Percentiles rank a stretch among this genome's conserved stretches.
These are phyloP conservation scores for Rhinoraja longicauda DNA, from an alignment of 2,797 vertebrate species.

Conservation along the genomic window DNA sequence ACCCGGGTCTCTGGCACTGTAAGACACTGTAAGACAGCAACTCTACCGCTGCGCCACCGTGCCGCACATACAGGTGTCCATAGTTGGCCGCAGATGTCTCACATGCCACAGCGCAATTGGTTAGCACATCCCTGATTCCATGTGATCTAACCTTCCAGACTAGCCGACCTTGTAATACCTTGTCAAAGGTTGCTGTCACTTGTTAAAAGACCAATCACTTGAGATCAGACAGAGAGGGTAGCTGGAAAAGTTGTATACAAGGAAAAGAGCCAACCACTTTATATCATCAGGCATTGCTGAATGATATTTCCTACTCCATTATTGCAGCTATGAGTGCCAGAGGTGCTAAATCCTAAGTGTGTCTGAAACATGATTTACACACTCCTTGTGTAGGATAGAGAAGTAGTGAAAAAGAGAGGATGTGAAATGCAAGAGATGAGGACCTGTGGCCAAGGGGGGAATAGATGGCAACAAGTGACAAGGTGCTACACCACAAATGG, in stretches of 20 bases:
- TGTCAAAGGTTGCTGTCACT: no score
- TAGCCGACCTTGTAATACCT: no score
- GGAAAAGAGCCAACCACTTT: background rate
- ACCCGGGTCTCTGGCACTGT: no score
- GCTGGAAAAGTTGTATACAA: background rate
- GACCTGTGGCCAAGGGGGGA: background rate
- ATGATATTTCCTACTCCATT: background rate
- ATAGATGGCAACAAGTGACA: background rate
- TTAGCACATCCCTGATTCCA: no score
- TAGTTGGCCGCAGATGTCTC: no score
- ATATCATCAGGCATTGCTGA: background rate
- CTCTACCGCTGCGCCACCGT: no score
- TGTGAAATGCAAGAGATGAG: background rate
- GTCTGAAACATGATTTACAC: background rate
- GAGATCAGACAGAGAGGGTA: background rate
- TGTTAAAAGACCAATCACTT: background rate
- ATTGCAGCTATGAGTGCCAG: no score
- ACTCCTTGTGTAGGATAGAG: background rate
- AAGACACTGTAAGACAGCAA: no score
- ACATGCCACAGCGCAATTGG: no score
- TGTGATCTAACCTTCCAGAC: no score
- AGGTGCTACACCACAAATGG: background rate
- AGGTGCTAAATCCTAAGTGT: background rate
- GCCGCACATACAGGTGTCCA: no score
- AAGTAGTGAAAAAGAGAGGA: background rate